These are phyloP conservation scores for Sinocyclocheilus anshuiensis DNA, from an alignment of 2,113 vertebrate genomes.

Conservation along the genomic window DNA sequence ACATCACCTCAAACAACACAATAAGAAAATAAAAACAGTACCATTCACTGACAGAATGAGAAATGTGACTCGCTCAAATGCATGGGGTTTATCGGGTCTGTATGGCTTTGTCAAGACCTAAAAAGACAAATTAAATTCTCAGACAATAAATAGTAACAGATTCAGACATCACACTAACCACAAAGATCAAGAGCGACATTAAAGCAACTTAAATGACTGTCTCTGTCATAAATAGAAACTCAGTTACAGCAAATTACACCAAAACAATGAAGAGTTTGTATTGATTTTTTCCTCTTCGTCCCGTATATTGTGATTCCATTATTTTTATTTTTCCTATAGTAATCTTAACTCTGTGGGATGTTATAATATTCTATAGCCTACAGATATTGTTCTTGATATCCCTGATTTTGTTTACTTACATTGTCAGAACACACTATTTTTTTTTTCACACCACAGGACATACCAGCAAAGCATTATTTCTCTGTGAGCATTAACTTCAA, in stretches of 20 bases:
- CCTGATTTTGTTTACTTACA: conserved; percentile 56
- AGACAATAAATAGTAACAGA: neutral
- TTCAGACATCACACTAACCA: neutral
- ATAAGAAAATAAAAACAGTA: neutral
- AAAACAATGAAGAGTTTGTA: conserved; percentile 62
- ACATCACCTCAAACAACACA: neutral
- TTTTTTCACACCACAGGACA: conserved; percentile 55
- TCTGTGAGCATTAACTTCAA: conserved; percentile 53
- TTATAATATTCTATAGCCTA: conserved; percentile 63
- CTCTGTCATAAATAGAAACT: conserved; percentile 67
- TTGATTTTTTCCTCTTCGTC: conserved; percentile 62
- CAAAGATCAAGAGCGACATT: neutral
- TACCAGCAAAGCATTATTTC: conserved; percentile 58
- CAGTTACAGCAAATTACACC: conserved; percentile 75
- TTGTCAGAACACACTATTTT: conserved; percentile 47
- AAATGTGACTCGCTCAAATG: neutral
- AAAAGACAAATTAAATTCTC: neutral
- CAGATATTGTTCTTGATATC: conserved; percentile 59
- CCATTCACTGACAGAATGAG: neutral
- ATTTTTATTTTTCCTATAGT: conserved; percentile 60
- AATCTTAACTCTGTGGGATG: conserved; percentile 59
- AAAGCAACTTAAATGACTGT: conserved; percentile 31
- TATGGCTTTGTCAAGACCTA: neutral
- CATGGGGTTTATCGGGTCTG: neutral
- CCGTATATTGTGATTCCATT: conserved; percentile 55